These are phyloP conservation scores for Aquatica leii DNA, from an alignment of 2,888 invertebrate species.

Conservation along the genomic window DNA sequence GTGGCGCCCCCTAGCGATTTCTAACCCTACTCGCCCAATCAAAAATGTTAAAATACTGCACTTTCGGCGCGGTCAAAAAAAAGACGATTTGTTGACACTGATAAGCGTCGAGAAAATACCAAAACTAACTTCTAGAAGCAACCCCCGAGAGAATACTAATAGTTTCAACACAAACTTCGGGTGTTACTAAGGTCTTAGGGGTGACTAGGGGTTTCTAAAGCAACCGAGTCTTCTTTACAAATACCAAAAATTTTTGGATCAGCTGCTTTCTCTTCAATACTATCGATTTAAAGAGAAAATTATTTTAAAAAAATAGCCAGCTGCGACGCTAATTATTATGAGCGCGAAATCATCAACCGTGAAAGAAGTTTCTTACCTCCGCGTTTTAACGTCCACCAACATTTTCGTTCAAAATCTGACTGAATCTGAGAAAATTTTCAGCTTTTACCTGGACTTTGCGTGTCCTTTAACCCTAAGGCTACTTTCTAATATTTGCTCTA, in stretches of 20 bases:
- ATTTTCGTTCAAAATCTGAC: no score
- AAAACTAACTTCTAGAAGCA: constrained; percentile 43
- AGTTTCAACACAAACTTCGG: constrained; percentile 36
- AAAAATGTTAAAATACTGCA: neutral
- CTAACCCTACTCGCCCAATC: neutral
- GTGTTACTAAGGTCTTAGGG: constrained; percentile 39
- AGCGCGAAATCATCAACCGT: constrained; percentile 4
- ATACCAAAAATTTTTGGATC: neutral
- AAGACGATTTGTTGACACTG: neutral
- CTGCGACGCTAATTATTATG: constrained; percentile 2
- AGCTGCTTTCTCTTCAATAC: neutral
- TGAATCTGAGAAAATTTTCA: neutral
- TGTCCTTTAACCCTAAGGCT: constrained; percentile 15
- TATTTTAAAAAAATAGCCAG: neutral
- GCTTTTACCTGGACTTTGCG: constrained; percentile 2
- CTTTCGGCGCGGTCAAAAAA: neutral
- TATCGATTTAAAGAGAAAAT: no score
- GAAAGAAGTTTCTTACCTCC: constrained; percentile 7
- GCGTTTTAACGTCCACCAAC: neutral
- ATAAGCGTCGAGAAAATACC: constrained; percentile 23
- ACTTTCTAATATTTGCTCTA: constrained; percentile 13
- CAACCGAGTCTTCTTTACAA: constrained; percentile 14
- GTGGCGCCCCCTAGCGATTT: constrained; percentile 23
- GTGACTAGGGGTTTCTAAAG: constrained; percentile 29
- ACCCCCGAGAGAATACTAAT: constrained; percentile 39